These are phyloP conservation scores for Eurytemora carolleeae DNA, from an alignment of 1,140 invertebrate genomes.

Conservation along the genomic window DNA sequence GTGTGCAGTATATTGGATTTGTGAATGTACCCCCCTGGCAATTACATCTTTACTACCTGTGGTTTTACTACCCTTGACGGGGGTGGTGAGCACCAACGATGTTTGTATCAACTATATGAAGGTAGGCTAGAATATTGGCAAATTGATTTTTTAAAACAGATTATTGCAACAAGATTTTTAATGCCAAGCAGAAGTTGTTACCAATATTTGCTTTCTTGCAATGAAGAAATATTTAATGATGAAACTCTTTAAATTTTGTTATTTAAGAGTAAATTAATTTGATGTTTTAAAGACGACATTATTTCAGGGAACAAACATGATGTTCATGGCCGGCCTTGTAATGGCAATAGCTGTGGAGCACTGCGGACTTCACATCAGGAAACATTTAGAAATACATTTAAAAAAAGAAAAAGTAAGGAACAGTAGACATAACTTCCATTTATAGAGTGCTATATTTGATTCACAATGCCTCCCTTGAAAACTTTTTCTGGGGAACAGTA, in stretches of 20 bases:
- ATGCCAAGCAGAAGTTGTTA: too few relatives aligned
- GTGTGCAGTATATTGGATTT: conserved; percentile 67
- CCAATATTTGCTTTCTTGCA: too few relatives aligned
- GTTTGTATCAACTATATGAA: neutral
- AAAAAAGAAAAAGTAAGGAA: conserved; percentile 22
- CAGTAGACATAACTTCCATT: conserved; percentile 3
- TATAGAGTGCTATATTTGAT: too few relatives aligned
- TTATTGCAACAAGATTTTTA: too few relatives aligned
- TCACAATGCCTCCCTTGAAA: too few relatives aligned
- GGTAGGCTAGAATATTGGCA: too few relatives aligned
- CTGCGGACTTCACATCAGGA: conserved; percentile 23
- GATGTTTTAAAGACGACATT: too few relatives aligned
- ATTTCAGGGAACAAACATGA: conserved; percentile 22
- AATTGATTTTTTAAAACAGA: too few relatives aligned
- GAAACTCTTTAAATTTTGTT: too few relatives aligned
- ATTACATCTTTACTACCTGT: conserved; percentile 62
- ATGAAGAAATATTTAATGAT: too few relatives aligned
- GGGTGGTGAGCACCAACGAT: neutral
- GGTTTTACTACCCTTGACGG: conserved; percentile 53
- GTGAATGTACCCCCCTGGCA: conserved; percentile 54
- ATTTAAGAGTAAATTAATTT: too few relatives aligned
- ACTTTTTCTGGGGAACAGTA: too few relatives aligned
- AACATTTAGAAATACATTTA: conserved; percentile 26
- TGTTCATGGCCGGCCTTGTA: conserved; percentile 23
- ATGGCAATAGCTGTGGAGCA: conserved; percentile 23